These are phyloP conservation scores for Tinea trinotella DNA, from an alignment of 2,888 invertebrate species.

Conservation along the genomic window DNA sequence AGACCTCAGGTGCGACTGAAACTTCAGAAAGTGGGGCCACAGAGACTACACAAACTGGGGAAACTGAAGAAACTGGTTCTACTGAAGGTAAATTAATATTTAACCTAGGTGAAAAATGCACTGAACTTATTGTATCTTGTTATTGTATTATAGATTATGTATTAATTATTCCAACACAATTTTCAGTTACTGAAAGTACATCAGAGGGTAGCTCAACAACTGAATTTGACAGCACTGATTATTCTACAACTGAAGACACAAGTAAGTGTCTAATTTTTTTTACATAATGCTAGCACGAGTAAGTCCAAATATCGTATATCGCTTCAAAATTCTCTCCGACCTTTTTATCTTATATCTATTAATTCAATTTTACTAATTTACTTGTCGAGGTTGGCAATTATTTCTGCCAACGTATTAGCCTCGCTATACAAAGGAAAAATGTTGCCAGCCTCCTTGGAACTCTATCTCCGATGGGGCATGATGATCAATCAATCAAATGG, in stretches of 20 bases:
- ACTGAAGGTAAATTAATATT: slow-evolving; percentile 20
- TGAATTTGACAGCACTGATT: slow-evolving; percentile 12
- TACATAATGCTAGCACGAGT: too few relatives aligned
- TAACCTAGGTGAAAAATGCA: too few relatives aligned
- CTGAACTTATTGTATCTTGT: too few relatives aligned
- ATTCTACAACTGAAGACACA: not conserved
- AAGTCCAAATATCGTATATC: too few relatives aligned
- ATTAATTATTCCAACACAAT: not conserved
- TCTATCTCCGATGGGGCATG: not conserved
- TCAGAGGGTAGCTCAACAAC: slow-evolving; percentile 25
- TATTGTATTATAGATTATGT: not conserved
- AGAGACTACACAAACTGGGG: slow-evolving; percentile 21
- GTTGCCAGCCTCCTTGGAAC: not conserved
- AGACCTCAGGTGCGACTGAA: slow-evolving; percentile 23
- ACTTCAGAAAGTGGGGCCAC: slow-evolving; percentile 24
- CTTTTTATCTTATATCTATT: too few relatives aligned
- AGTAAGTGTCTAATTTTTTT: not conserved
- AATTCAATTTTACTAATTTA: too few relatives aligned
- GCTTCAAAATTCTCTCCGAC: too few relatives aligned
- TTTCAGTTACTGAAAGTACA: slow-evolving; percentile 23
- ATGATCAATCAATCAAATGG: too few relatives aligned
- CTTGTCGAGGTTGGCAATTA: too few relatives aligned
- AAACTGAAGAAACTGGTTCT: slow-evolving; percentile 29
- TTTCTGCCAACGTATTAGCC: too few relatives aligned
- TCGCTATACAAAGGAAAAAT: too few relatives aligned